phyloP scores from a whole-genome alignment of 2,797 vertebrate species.

The Linurgus olivaceus region DNA sequence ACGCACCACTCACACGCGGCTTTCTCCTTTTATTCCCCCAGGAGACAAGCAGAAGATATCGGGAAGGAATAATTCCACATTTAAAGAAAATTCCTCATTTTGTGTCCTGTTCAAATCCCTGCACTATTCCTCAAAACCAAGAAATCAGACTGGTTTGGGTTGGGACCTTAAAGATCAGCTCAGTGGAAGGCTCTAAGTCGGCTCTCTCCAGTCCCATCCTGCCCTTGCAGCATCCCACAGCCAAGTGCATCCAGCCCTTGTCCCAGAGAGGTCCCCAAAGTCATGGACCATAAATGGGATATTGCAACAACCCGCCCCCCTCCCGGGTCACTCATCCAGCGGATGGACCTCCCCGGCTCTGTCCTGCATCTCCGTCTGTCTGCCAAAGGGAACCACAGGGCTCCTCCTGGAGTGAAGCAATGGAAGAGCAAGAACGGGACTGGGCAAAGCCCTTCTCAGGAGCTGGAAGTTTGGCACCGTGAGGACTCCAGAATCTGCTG shows the following conservation, averaged over 20 bases:
- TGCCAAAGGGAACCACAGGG: not conserved
- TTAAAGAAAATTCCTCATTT: not conserved
- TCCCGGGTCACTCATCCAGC: not conserved
- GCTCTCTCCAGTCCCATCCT: not conserved
- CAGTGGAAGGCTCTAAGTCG: not conserved
- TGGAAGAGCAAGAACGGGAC: fast-evolving
- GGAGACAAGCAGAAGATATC: not conserved
- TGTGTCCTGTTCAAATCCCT: not conserved
- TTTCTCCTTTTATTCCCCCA: not conserved
- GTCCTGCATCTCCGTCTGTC: fast-evolving
- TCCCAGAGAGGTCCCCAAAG: not conserved
- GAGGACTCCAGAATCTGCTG: fast-evolving
- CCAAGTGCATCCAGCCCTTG: not conserved
- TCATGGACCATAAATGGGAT: fast-evolving
- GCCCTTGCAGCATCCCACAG: not conserved
- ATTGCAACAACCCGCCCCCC: not conserved
- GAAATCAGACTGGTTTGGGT: not conserved
- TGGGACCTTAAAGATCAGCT: not conserved
- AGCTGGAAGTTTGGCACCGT: fast-evolving
- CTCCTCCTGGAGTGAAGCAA: not conserved
- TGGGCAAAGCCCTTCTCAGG: fast-evolving
- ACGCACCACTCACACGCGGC: fast-evolving
- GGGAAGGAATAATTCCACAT: not conserved
- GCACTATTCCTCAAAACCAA: fast-evolving
- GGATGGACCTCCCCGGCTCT: not conserved